phyloP scores from a whole-genome alignment of 2,797 vertebrate genomes.

The Onychomys arenicola region DNA sequence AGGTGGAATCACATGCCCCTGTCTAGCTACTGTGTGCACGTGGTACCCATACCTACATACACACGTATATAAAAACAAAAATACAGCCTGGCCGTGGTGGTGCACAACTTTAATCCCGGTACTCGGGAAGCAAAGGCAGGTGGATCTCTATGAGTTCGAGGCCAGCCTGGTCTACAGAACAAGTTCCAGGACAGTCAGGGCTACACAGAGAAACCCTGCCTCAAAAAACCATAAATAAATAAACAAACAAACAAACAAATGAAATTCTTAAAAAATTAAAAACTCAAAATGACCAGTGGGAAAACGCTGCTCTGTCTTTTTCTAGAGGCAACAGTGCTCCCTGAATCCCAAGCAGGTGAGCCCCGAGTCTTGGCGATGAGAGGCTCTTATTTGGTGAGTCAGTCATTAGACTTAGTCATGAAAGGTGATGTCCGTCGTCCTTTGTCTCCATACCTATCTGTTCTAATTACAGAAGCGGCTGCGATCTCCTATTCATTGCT shows the following conservation, averaged over 20 bases:
- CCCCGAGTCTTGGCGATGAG: background rate
- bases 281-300: background rate
- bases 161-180: background rate
- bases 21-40: background rate
- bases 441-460: background rate
- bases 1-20: background rate
- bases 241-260: background rate
- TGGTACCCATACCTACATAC: background rate
- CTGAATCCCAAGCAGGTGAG: background rate
- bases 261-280: background rate
- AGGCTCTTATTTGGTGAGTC: background rate
- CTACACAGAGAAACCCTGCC: background rate
- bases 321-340: background rate
- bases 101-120: background rate
- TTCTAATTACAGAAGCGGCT: constrained; percentile 50
- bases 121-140: background rate
- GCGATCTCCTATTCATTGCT: background rate
- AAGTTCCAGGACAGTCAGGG: background rate
- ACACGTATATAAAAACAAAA: background rate
- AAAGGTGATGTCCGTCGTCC: background rate
- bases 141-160: background rate
- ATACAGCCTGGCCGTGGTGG: background rate
- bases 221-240: background rate
- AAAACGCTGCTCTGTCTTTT: background rate
- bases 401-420: background rate